Evolutionary conservation across 2,888 invertebrate species (phyloP), one percentile per base, ranked within the genome.

Genomic region (Stegophylla sp.): DNA sequence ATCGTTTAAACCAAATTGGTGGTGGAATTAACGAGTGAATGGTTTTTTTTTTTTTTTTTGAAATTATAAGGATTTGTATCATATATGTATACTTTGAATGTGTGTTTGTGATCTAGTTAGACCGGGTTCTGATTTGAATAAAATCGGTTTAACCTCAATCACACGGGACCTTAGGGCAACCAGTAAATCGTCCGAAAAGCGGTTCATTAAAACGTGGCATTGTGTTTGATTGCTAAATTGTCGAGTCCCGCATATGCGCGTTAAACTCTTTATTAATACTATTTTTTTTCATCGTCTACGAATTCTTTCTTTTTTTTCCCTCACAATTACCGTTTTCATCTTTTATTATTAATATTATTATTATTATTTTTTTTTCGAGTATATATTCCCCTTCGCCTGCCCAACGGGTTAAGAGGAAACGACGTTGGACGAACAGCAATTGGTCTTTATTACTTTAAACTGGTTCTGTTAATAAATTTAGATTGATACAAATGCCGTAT

Each of bases 401-500:
- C 61, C 61, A 77, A 71, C 61, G 79, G 79, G 79, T 79, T 79
- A 79, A 69, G 79, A 79, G 79, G 79, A 79, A 79, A 79, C 79
- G 67, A 77, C 77, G 67, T 28, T 28, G 61, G 79, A 71, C 79
- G 51, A 79, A 79, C 79, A 51, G 71, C 79, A 79, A 79, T 79
- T 79, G 79, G 71, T 79, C 71, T 79, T 79, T 79, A 79, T 79
- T 79, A 51, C 79, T 79, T 51, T 79, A 79, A 79, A 79, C 79
- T 79, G 79, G 79, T 71, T 79, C 79, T 79, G 71, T 79, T 79
- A 79, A 79, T 79, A 69, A 79, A 79, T 79, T 79, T 79, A 79
- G 79, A 79, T 79, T 79, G 79, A 79, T 79, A 79, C 79, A 71
- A 79, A 79, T 79, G 79, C 71, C 79, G 79, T 79, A 79, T 79